Percentiles rank a stretch among this genome's conserved stretches.
Conservation (phyloP, 2,888 invertebrate species). For the Lamellibrachia satsuma region DNA sequence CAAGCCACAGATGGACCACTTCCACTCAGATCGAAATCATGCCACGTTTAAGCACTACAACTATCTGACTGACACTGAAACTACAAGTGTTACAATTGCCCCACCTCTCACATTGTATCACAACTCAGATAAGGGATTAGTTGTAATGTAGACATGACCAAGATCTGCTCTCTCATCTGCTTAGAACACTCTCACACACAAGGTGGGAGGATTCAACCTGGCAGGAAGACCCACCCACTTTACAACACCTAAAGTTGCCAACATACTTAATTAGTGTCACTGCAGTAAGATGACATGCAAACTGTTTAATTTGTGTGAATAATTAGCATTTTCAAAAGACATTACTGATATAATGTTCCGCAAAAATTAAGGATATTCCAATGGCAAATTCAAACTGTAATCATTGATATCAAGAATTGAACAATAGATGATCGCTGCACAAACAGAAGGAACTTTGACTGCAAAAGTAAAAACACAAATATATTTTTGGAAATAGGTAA, state of each 20-base stretch:
- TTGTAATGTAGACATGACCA: background rate
- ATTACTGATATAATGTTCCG: background rate
- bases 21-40: background rate
- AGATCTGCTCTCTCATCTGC: background rate
- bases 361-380: too few species aligned
- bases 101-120: background rate
- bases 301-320: background rate
- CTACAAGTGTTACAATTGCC: background rate
- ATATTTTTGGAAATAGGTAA: too few species aligned
- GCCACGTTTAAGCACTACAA: background rate
- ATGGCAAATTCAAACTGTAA: too few species aligned
- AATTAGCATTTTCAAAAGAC: background rate
- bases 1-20: background rate
- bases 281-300: background rate
- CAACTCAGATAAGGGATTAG: background rate
- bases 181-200: background rate
- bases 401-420: too few species aligned
- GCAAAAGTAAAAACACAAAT: too few species aligned
- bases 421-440: too few species aligned
- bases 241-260: background rate
- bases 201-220: background rate
- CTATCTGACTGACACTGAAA: background rate
- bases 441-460: too few species aligned
- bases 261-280: background rate
- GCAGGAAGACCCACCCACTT: background rate